Conservation (phyloP, 1,140 invertebrate species). For the Acyrthosiphon pisum region DNA sequence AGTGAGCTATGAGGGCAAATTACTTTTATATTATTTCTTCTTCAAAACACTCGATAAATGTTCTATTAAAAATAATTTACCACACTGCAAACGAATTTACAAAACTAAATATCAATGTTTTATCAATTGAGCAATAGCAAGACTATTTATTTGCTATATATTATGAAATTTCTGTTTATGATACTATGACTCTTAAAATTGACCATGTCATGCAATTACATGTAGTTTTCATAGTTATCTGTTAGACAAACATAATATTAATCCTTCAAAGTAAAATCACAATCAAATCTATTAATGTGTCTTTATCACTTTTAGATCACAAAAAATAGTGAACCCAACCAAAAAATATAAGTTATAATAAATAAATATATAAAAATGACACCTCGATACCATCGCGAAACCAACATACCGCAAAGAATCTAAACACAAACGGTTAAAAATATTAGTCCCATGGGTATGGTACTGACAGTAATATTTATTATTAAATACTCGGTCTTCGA, state of each 20-base stretch:
- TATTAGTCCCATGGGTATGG: background rate
- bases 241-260: background rate
- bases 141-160: no score
- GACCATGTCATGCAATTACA: background rate
- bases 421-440: background rate
- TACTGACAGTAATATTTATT: background rate
- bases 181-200: background rate
- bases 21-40: background rate
- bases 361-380: background rate
- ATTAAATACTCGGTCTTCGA: background rate
- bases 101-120: background rate
- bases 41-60: background rate
- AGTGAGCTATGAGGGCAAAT: background rate
- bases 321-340: background rate
- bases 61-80: background rate
- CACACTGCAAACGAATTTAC: background rate
- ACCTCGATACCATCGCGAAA: background rate
- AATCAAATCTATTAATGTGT: background rate
- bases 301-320: background rate
- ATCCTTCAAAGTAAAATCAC: background rate
- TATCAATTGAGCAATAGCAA: background rate
- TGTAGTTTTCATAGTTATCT: no score
- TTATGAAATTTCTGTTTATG: no score
- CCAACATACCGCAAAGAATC: background rate
- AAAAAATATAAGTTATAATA: background rate